Evolutionary conservation across 2,797 vertebrate genomes (phyloP), one percentile per base, ranked within the genome.

Genomic region (Rhabdophis nuchalis): DNA sequence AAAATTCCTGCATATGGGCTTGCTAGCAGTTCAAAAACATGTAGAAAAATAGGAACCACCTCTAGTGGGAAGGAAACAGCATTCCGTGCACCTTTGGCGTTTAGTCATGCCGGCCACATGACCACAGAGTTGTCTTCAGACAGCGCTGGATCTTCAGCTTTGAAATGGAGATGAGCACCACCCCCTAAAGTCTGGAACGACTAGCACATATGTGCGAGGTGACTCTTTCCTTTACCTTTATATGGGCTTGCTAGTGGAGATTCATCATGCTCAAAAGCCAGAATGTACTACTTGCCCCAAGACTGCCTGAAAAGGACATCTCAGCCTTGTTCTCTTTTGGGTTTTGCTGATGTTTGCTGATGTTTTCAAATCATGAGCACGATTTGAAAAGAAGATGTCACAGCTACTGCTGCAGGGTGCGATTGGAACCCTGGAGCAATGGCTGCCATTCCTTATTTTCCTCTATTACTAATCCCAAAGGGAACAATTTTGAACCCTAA

Each of bases 401-500:
- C 95, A 89, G 88, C 86, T 60, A 77, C 87, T 88, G 16, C 10
- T 1, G 90, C 58, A 61, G 56, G 57, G 89, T 61, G 8, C 36
- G 86, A 85, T 85, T 92, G 6, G 41, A 12, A n/a, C 36, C 4
- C 56, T 94, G 91, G 57, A 16, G 0, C 60, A 77, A 20, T 32
- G 36, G 0, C n/a, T 12, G 3, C 20, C 23, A 56, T 23, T 58
- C 27, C 27, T 50, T 86, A 16, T 56, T 27, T 64, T 90, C 85
- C 60, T 91, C 11, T 20, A 0, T 0, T 50, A 93, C 91, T 90
- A 93, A 95, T 90, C 93, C 18, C 60, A 0, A 32, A 93, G 90
- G 64, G 91, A 93, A 89, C 85, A 64, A 41, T 72, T 88, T 93
- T 41, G 89, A 68, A 93, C 68, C 88, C 86, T 52, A 53, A 89